Evolutionary conservation across 1,140 invertebrate genomes (phyloP).

Genomic region (Cherax destructor): DNA sequence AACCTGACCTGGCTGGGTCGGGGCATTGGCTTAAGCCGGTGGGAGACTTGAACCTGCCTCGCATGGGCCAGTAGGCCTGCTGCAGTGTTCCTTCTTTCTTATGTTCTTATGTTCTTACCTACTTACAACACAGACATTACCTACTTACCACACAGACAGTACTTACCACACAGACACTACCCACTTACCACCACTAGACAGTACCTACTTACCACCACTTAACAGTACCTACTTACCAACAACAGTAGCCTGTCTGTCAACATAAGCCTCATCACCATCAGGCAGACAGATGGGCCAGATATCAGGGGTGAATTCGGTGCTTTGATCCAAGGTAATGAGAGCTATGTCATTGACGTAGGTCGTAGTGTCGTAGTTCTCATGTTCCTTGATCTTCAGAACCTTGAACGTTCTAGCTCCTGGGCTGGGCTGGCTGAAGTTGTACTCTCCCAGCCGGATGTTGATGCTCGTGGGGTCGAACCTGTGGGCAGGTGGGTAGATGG

Average conservation of each 20-base stretch:
- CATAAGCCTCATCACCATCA: conserved; percentile 26
- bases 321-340: conserved; percentile 80
- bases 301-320: conserved; percentile 80
- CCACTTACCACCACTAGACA: too few species aligned
- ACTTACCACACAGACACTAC: too few species aligned
- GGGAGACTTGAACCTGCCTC: too few species aligned
- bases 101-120: too few species aligned
- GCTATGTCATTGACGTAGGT: conserved; percentile 86
- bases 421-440: conserved; percentile 81
- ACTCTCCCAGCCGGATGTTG: conserved; percentile 83
- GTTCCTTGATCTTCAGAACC: conserved; percentile 79
- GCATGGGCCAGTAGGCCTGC: too few species aligned
- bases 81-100: too few species aligned
- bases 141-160: too few species aligned
- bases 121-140: too few species aligned
- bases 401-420: conserved; percentile 80
- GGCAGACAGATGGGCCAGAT: conserved; percentile 88
- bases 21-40: too few species aligned
- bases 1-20: too few species aligned
- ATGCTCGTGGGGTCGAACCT: conserved; percentile 72
- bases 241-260: not conserved
- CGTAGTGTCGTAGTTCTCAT: conserved; percentile 81
- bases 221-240: not conserved
- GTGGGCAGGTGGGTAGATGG: not conserved
- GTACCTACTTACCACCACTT: too few species aligned